Percentiles rank a stretch among this genome's conserved stretches.
These are phyloP conservation scores for Sciurus carolinensis DNA, from an alignment of 2,797 vertebrate species.

Conservation along the genomic window DNA sequence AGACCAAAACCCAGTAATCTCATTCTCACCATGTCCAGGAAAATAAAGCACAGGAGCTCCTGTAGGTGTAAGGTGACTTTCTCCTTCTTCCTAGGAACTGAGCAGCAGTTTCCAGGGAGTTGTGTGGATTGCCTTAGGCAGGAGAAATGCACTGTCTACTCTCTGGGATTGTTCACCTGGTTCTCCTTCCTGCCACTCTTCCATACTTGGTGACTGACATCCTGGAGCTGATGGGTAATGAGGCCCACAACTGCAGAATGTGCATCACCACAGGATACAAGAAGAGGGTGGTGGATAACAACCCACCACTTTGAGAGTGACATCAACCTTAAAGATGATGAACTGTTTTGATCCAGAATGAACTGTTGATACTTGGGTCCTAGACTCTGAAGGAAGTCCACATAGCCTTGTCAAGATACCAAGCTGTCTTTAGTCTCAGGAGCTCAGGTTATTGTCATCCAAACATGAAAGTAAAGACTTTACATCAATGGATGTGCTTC, in stretches of 20 bases:
- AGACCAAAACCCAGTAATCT: not conserved
- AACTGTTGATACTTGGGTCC: not conserved
- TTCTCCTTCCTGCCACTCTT: conserved; percentile 43
- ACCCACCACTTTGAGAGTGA: conserved; percentile 90
- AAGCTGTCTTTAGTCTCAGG: not conserved
- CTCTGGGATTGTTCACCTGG: not conserved
- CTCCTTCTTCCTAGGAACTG: not conserved
- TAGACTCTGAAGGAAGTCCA: not conserved
- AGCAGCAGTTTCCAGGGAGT: not conserved
- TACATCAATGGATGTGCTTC: not conserved
- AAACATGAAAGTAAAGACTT: not conserved
- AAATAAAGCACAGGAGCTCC: not conserved
- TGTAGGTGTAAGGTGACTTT: not conserved
- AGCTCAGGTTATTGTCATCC: not conserved
- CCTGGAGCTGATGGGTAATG: not conserved
- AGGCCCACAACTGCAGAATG: conserved; percentile 87
- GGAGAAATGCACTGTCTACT: not conserved
- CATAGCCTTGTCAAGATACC: not conserved
- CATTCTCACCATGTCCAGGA: not conserved
- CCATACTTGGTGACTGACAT: conserved; percentile 14
- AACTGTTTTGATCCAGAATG: not conserved
- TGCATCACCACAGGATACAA: conserved; percentile 90
- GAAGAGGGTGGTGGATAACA: conserved; percentile 89
- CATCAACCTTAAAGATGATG: conserved; percentile 86
- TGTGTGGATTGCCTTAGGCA: not conserved